Evolutionary conservation across 2,888 invertebrate genomes (phyloP).

Genomic region (Parasteatoda lunata): DNA sequence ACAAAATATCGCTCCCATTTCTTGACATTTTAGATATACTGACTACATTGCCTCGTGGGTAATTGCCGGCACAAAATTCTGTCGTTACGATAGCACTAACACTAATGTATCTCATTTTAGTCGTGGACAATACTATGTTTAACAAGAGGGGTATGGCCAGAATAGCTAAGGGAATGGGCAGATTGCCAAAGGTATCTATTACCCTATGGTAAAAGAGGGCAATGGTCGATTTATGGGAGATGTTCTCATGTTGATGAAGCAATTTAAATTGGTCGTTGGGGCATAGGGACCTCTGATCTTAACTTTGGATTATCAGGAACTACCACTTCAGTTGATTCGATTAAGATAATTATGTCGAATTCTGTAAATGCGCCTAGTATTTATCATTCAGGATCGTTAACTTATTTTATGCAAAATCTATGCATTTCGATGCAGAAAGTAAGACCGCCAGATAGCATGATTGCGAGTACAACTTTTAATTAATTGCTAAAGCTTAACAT

Average conservation of each 20-base stretch:
- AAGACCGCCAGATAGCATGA: too few species aligned
- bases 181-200: conserved; percentile 38
- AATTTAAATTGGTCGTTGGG: conserved; percentile 20
- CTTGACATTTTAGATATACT: conserved; percentile 1
- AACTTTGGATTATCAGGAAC: neutral
- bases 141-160: conserved; percentile 10
- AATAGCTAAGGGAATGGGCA: conserved; percentile 52
- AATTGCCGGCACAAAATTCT: conserved; percentile 39
- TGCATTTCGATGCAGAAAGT: too few species aligned
- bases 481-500: neutral
- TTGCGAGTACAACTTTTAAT: conserved; percentile 1
- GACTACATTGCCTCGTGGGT: conserved; percentile 13
- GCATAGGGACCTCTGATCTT: neutral
- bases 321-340: neutral
- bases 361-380: too few species aligned
- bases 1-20: too few species aligned
- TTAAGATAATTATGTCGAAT: neutral
- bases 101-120: conserved; percentile 43
- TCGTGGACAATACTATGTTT: conserved; percentile 30
- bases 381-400: too few species aligned
- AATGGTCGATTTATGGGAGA: conserved; percentile 35
- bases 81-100: conserved; percentile 14
- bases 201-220: conserved; percentile 24
- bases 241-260: conserved; percentile 33
- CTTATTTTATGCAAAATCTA: too few species aligned